Conservation (phyloP, 1,140 invertebrate species). For the Dinoponera quadriceps region DNA sequence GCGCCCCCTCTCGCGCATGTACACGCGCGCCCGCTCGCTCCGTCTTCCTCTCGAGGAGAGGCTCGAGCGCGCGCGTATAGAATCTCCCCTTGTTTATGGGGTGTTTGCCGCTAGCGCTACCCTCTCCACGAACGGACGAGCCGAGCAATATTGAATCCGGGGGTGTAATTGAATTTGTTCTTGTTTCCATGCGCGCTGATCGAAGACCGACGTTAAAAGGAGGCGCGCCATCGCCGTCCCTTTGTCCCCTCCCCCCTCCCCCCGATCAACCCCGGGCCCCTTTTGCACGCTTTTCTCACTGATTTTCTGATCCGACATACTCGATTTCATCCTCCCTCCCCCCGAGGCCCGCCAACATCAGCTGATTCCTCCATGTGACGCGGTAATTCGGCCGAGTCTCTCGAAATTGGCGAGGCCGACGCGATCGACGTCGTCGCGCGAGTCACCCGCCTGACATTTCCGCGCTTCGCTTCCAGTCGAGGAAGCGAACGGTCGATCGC, state of each 20-base stretch:
- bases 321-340: background rate
- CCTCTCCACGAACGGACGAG: conserved; percentile 66
- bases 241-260: background rate
- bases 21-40: conserved; percentile 36
- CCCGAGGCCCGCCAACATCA: background rate
- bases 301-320: conserved; percentile 32
- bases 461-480: too few relatives aligned
- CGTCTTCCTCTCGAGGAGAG: conserved; percentile 47
- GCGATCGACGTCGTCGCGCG: background rate
- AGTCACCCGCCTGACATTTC: background rate
- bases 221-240: conserved; percentile 29
- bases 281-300: conserved; percentile 1
- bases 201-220: conserved; percentile 71
- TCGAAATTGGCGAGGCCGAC: background rate
- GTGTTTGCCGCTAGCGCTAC: conserved; percentile 74
- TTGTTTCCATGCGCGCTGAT: conserved; percentile 77
- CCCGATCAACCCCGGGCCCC: background rate
- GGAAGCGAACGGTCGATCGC: too few relatives aligned
- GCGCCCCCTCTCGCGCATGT: conserved; percentile 5
- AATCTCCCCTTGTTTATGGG: conserved; percentile 80
- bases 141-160: conserved; percentile 75
- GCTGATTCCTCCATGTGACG: background rate
- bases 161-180: conserved; percentile 80
- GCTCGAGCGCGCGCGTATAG: conserved; percentile 70
- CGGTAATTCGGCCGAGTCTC: background rate